Evolutionary conservation across 30 jellyfish, hydroid and myxozoan genomes (phyloP).

Genomic region (Aurelia sp.): DNA sequence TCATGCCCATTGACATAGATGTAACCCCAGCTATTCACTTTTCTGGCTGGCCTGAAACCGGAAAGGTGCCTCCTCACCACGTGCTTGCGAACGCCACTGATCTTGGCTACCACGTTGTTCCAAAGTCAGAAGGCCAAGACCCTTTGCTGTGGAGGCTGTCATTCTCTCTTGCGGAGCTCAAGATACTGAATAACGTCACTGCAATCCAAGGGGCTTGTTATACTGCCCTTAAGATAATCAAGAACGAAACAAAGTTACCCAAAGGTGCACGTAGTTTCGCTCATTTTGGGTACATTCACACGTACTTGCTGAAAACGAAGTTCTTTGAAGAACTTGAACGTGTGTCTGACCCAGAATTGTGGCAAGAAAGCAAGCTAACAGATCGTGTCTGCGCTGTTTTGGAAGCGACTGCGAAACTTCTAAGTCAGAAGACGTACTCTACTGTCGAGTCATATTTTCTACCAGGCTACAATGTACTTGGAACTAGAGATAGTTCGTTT

Average conservation of each 20-base stretch:
- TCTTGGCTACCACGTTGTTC: slow-evolving; percentile 29
- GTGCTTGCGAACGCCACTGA: not conserved
- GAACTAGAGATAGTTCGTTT: not conserved
- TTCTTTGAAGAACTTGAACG: slow-evolving; percentile 25
- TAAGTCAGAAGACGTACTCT: slow-evolving; percentile 9
- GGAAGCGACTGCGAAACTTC: slow-evolving; percentile 2
- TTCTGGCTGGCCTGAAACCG: slow-evolving; percentile 9
- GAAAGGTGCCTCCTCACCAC: slow-evolving; percentile 12
- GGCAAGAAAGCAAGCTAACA: slow-evolving; percentile 2
- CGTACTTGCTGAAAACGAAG: slow-evolving; percentile 25
- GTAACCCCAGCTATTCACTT: slow-evolving; percentile 21
- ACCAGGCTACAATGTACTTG: slow-evolving; percentile 29
- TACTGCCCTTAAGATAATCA: slow-evolving; percentile 21
- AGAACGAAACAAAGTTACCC: not conserved
- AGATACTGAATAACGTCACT: slow-evolving; percentile 14
- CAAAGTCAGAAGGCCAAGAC: slow-evolving; percentile 17
- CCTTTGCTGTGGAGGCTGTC: slow-evolving; percentile 59
- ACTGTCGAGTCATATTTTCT: slow-evolving; percentile 26
- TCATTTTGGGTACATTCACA: slow-evolving; percentile 28
- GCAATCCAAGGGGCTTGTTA: slow-evolving; percentile 24
- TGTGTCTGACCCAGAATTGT: not conserved
- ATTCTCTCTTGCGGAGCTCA: slow-evolving; percentile 53
- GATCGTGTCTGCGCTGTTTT: slow-evolving; percentile 9
- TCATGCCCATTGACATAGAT: slow-evolving; percentile 22
- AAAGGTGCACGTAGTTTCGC: not conserved